A percentile compares a stretch with the other conserved stretches of the same genome.
Conservation (phyloP, 2,113 vertebrate species). For the Candoia aspera region DNA sequence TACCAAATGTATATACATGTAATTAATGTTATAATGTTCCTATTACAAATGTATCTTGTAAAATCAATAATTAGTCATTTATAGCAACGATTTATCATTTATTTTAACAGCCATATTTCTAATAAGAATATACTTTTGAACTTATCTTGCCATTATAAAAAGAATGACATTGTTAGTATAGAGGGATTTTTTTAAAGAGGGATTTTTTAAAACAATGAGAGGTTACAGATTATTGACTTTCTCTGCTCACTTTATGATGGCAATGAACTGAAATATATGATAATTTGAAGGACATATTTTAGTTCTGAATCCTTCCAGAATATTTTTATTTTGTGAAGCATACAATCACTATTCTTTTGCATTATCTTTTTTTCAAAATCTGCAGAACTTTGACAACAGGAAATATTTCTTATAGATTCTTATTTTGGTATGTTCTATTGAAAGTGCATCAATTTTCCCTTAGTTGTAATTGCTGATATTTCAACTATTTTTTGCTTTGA, state of each 20-base stretch:
- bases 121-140: not conserved
- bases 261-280: not conserved
- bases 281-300: constrained; percentile 7
- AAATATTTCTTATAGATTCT: not conserved
- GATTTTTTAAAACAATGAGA: constrained; percentile 4
- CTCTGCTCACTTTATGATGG: not conserved
- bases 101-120: not conserved
- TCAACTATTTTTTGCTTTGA: accelerated
- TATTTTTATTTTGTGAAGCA: constrained; percentile 14
- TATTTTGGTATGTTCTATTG: not conserved
- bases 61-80: not conserved
- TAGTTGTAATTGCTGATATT: not conserved
- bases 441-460: accelerated
- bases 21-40: not conserved
- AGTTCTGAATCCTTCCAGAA: not conserved
- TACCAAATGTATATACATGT: not conserved
- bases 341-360: not conserved
- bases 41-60: not conserved
- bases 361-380: not conserved
- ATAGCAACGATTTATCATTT: not conserved
- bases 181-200: not conserved
- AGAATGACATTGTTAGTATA: not conserved
- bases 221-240: not conserved
- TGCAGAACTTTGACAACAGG: accelerated
- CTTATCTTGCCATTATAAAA: not conserved